Conservation (phyloP, 1,140 invertebrate genomes). For the Euura saliciscinereae region DNA sequence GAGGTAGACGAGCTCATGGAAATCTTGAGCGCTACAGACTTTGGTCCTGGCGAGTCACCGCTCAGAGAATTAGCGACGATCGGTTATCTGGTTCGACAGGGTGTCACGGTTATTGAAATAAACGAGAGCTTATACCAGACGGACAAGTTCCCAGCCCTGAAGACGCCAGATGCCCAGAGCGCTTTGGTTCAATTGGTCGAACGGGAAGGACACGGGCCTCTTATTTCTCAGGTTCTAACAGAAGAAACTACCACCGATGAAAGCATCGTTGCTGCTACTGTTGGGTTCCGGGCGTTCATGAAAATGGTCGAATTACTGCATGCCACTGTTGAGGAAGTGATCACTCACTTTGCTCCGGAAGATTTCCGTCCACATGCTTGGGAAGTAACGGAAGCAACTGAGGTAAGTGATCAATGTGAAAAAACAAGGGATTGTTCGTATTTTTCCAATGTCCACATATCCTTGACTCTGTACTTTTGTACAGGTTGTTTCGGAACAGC, state of each 20-base stretch:
- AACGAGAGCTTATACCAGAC: conserved; percentile 75
- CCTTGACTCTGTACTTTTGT: neutral
- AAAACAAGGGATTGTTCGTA: neutral
- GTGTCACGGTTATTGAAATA: conserved; percentile 77
- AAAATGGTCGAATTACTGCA: conserved; percentile 82
- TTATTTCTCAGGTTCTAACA: conserved; percentile 80
- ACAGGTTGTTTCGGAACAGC: conserved; percentile 46
- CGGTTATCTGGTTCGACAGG: conserved; percentile 75
- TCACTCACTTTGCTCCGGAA: conserved; percentile 79
- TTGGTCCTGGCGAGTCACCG: conserved; percentile 78
- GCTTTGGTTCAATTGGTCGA: conserved; percentile 83
- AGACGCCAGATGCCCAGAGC: conserved; percentile 78
- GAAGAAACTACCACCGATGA: conserved; percentile 79
- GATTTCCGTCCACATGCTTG: conserved; percentile 80
- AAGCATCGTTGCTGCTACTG: conserved; percentile 73
- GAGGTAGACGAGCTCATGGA: conserved; percentile 79
- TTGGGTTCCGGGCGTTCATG: conserved; percentile 83
- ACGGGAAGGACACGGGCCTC: conserved; percentile 76
- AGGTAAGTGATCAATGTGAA: conserved; percentile 56
- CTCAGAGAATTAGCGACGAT: conserved; percentile 82
- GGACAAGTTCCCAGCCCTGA: conserved; percentile 77
- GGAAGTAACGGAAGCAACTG: conserved; percentile 71
- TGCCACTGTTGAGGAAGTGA: conserved; percentile 81
- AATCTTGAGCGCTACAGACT: conserved; percentile 75
- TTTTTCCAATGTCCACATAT: neutral